Conservation (phyloP, 2,797 vertebrate genomes). For the Pelobates cultripes region DNA sequence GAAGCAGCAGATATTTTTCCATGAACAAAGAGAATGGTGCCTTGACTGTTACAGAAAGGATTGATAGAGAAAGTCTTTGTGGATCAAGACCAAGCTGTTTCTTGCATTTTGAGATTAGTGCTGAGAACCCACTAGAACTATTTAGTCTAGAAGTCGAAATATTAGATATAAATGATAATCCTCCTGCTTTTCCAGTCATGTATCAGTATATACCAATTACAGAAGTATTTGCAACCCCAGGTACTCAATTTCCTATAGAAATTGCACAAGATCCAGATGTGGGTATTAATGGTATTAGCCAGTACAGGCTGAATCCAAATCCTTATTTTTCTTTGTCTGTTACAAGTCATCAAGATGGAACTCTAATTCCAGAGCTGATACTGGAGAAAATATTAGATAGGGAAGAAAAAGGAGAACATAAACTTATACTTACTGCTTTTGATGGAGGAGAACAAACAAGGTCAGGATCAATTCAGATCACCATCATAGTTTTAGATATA, state of each 20-base stretch:
- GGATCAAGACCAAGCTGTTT: constrained; percentile 62
- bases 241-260: constrained; percentile 71
- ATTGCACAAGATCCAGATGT: constrained; percentile 64
- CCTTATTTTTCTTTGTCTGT: constrained; percentile 67
- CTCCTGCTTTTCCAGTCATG: constrained; percentile 83
- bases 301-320: constrained; percentile 66
- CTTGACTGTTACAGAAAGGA: constrained; percentile 64
- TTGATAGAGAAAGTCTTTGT: constrained; percentile 63
- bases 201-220: constrained; percentile 84
- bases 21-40: constrained; percentile 63
- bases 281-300: constrained; percentile 67
- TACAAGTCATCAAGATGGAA: constrained; percentile 61
- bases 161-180: constrained; percentile 90
- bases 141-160: constrained; percentile 62
- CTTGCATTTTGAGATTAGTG: constrained; percentile 63
- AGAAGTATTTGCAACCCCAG: constrained; percentile 56
- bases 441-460: constrained; percentile 23
- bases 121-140: constrained; percentile 63
- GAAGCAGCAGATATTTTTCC: constrained; percentile 63
- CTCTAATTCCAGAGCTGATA: constrained; percentile 67
- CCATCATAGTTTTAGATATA: constrained; percentile 12
- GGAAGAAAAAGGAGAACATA: constrained; percentile 50
- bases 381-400: constrained; percentile 65
- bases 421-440: constrained; percentile 25
- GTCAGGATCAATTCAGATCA: constrained; percentile 48